Percentiles rank a stretch among this genome's conserved stretches.
These are phyloP conservation scores for Epinephelus malabaricus DNA, from an alignment of 2,797 vertebrate genomes.

Conservation along the genomic window DNA sequence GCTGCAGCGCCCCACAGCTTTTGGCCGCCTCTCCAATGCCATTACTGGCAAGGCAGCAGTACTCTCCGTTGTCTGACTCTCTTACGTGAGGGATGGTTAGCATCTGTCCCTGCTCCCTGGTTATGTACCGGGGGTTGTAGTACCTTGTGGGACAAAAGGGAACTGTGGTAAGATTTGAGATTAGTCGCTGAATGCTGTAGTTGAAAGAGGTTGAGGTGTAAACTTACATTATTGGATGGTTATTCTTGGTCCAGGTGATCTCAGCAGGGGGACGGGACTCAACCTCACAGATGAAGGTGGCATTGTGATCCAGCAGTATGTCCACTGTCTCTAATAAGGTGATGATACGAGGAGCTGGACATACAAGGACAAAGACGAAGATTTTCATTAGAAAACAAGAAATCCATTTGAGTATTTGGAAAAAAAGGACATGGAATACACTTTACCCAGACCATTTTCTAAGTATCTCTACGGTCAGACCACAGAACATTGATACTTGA, in stretches of 20 bases:
- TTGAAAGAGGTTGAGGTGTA: too few species aligned
- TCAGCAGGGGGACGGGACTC: constrained; percentile 93
- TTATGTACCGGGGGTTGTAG: constrained; percentile 93
- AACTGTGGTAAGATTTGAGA: too few species aligned
- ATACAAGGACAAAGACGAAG: neutral
- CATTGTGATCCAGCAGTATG: constrained; percentile 91
- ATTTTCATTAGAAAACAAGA: neutral
- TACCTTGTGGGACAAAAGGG: constrained; percentile 82
- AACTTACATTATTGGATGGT: constrained; percentile 94
- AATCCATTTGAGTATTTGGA: neutral
- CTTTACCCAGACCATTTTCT: neutral
- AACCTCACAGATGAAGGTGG: constrained; percentile 96
- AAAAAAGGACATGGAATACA: neutral
- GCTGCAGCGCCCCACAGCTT: constrained; percentile 97
- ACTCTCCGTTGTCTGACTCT: constrained; percentile 94
- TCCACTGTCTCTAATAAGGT: constrained; percentile 95
- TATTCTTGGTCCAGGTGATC: constrained; percentile 96
- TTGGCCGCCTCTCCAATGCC: constrained; percentile 91
- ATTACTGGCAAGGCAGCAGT: constrained; percentile 94
- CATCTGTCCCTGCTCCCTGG: constrained; percentile 93
- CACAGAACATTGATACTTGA: neutral
- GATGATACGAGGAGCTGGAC: constrained; percentile 91
- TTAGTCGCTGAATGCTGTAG: neutral
- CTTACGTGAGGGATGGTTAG: constrained; percentile 92
- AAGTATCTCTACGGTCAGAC: too few species aligned